These are phyloP conservation scores for Leguminivora glycinivorella DNA, from an alignment of 1,140 invertebrate genomes.

Conservation along the genomic window DNA sequence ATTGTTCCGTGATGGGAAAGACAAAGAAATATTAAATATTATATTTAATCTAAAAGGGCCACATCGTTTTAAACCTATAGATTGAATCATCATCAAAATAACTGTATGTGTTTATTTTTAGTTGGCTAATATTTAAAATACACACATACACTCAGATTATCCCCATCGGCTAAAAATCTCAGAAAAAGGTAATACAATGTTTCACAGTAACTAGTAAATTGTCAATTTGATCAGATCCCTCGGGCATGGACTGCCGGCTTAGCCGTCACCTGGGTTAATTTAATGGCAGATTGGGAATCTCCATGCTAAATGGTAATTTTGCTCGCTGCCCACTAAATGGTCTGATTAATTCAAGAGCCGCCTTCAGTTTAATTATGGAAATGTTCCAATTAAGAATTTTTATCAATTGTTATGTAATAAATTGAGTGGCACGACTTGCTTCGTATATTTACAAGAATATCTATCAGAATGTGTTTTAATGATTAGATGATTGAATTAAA, in stretches of 20 bases:
- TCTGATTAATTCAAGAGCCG: background rate
- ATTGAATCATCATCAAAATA: too few relatives aligned
- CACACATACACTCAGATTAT: background rate
- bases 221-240: background rate
- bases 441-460: too few relatives aligned
- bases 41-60: too few relatives aligned
- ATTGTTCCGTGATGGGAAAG: too few relatives aligned
- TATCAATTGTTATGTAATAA: too few relatives aligned
- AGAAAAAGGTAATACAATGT: background rate
- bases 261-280: slow-evolving; percentile 42
- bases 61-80: too few relatives aligned
- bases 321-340: slow-evolving; percentile 34
- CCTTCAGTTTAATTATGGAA: background rate
- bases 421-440: too few relatives aligned
- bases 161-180: background rate
- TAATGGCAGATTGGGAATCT: slow-evolving; percentile 49
- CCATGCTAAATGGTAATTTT: slow-evolving; percentile 52
- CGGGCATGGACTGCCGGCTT: slow-evolving; percentile 8
- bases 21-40: too few relatives aligned
- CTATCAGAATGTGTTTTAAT: too few relatives aligned
- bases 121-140: background rate
- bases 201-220: slow-evolving; percentile 1
- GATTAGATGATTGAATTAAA: too few relatives aligned
- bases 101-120: too few relatives aligned
- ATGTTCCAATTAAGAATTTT: background rate